Conservation (phyloP, 2,888 invertebrate species). For the Ceramica pisi region DNA sequence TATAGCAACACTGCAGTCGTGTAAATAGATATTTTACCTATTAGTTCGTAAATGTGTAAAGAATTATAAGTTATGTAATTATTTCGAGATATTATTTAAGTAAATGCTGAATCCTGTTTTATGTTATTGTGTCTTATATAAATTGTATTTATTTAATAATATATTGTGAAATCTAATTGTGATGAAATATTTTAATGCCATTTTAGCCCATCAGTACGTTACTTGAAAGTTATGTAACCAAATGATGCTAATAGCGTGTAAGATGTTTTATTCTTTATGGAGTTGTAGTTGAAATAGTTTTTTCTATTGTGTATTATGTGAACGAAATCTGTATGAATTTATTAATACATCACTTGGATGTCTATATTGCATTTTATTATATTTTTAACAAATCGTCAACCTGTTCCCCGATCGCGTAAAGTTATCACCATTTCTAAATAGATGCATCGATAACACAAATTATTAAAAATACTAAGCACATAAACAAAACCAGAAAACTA, state of each 20-base stretch:
- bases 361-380: constrained; percentile 73
- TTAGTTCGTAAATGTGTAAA: constrained; percentile 70
- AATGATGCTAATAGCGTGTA: constrained; percentile 88
- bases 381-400: not conserved
- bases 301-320: constrained; percentile 88
- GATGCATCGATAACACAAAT: no score
- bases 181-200: constrained; percentile 89
- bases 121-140: constrained; percentile 59
- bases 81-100: constrained; percentile 66
- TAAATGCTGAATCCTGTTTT: constrained; percentile 61
- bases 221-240: constrained; percentile 88
- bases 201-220: constrained; percentile 88
- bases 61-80: constrained; percentile 71
- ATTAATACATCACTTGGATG: constrained; percentile 89
- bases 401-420: not conserved
- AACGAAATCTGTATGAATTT: constrained; percentile 88
- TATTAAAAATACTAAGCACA: no score
- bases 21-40: constrained; percentile 78
- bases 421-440: no score
- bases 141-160: constrained; percentile 80
- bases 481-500: no score
- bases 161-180: constrained; percentile 83
- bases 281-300: constrained; percentile 85
- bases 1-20: constrained; percentile 69
- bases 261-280: constrained; percentile 87